Conservation (phyloP, 2,797 vertebrate species). For the Premnoplex brunnescens region DNA sequence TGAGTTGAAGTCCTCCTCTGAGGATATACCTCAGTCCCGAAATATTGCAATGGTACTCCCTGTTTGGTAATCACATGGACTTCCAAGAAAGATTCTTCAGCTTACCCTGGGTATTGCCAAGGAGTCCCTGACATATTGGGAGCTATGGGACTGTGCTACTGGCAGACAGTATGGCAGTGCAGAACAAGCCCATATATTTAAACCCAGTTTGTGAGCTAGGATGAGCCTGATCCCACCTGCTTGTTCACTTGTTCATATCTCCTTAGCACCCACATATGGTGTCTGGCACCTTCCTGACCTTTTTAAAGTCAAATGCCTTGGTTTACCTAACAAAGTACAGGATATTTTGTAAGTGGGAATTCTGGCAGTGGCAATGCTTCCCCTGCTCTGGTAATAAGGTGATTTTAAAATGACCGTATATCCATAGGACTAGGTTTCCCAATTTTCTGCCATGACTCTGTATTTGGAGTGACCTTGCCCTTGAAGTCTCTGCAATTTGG, state of each 20-base stretch:
- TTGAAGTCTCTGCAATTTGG: background rate
- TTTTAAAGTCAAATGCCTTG: background rate
- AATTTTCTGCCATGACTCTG: background rate
- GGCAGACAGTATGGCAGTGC: rapidly evolving
- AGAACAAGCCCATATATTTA: background rate
- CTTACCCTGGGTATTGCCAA: background rate
- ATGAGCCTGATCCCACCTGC: background rate
- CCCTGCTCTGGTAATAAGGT: background rate
- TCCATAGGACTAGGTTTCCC: background rate
- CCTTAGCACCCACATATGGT: background rate
- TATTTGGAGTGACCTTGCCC: background rate
- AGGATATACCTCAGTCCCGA: background rate
- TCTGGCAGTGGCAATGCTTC: background rate
- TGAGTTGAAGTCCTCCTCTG: background rate
- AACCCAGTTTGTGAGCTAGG: background rate
- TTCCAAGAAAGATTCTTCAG: background rate
- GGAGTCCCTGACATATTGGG: background rate
- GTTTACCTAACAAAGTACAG: background rate
- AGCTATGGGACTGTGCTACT: background rate
- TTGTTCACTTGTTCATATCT: background rate
- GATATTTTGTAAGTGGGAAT: background rate
- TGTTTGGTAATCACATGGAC: background rate
- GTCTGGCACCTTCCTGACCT: background rate
- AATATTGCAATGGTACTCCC: background rate
- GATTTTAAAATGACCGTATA: background rate